Percentiles rank a stretch among this genome's conserved stretches.
phyloP scores from a whole-genome alignment of 2,888 invertebrate genomes.

The Drosophila colorata region DNA sequence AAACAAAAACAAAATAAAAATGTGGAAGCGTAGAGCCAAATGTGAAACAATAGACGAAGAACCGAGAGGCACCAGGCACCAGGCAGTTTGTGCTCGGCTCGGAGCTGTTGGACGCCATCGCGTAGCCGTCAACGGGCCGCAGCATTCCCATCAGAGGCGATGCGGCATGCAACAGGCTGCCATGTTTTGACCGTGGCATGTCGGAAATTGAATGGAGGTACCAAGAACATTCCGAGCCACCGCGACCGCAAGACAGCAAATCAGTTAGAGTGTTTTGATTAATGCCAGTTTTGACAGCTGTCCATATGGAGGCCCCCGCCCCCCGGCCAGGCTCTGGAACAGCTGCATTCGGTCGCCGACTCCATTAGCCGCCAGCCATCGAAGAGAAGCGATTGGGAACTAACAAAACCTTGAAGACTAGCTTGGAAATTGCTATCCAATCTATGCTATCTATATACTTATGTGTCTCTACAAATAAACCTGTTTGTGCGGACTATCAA shows the following conservation, averaged over 20 bases:
- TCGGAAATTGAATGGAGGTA: conserved; percentile 23
- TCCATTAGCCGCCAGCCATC: conserved; percentile 17
- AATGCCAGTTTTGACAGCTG: conserved; percentile 79
- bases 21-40: conserved; percentile 51
- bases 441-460: background rate
- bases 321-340: conserved; percentile 6
- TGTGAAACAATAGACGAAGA: conserved; percentile 43
- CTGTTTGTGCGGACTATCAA: too few relatives aligned
- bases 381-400: background rate
- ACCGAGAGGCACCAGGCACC: background rate
- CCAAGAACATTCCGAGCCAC: conserved; percentile 18
- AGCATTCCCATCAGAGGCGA: conserved; percentile 37
- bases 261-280: conserved; percentile 76
- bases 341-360: background rate
- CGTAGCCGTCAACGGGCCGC: conserved; percentile 9
- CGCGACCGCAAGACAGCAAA: conserved; percentile 39
- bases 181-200: conserved; percentile 48
- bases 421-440: conserved; percentile 6
- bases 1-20: conserved; percentile 3
- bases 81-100: conserved; percentile 21
- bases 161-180: conserved; percentile 17
- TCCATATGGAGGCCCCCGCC: conserved; percentile 41
- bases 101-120: conserved; percentile 13
- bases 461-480: too few relatives aligned
- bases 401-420: background rate